Conservation (phyloP, 2,797 vertebrate species). For the Chaunax sp. region DNA sequence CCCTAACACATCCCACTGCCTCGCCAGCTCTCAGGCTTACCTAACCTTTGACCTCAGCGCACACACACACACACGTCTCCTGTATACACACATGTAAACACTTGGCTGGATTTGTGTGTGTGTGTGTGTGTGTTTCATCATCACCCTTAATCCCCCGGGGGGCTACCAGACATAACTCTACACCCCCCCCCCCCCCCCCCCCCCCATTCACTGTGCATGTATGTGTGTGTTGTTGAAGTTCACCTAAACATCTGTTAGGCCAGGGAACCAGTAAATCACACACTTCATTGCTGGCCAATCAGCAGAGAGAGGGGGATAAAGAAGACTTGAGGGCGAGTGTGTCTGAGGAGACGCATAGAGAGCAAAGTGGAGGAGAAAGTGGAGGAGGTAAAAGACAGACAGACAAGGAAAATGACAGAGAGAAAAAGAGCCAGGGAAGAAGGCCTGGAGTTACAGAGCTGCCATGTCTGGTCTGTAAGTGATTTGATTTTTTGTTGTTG, state of each 20-base stretch:
- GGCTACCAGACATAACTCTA: conserved; percentile 55
- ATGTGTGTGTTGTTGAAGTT: conserved; percentile 33
- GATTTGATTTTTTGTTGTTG: conserved; percentile 21
- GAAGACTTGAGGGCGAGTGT: conserved; percentile 42
- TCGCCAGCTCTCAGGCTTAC: conserved; percentile 67
- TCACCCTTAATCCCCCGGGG: conserved; percentile 32
- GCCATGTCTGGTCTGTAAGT: conserved; percentile 74
- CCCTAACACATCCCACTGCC: conserved; percentile 64
- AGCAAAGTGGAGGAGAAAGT: conserved; percentile 40
- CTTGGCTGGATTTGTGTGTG: conserved; percentile 26
- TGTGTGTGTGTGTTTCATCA: conserved; percentile 37
- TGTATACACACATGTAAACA: conserved; percentile 34
- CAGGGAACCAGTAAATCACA: conserved; percentile 75
- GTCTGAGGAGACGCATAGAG: conserved; percentile 51
- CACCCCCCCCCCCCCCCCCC: no score
- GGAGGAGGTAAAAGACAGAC: conserved; percentile 43
- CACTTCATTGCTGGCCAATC: conserved; percentile 69
- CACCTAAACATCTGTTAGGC: conserved; percentile 75
- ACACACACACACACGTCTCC: conserved; percentile 30
- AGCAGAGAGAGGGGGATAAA: conserved; percentile 50
- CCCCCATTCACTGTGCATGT: conserved; percentile 8
- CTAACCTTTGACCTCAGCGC: conserved; percentile 70
- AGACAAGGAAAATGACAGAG: conserved; percentile 67
- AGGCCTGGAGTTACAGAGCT: conserved; percentile 57
- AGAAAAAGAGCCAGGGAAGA: conserved; percentile 74